Conservation (phyloP, 2,797 vertebrate genomes). For the Phataginus tricuspis region DNA sequence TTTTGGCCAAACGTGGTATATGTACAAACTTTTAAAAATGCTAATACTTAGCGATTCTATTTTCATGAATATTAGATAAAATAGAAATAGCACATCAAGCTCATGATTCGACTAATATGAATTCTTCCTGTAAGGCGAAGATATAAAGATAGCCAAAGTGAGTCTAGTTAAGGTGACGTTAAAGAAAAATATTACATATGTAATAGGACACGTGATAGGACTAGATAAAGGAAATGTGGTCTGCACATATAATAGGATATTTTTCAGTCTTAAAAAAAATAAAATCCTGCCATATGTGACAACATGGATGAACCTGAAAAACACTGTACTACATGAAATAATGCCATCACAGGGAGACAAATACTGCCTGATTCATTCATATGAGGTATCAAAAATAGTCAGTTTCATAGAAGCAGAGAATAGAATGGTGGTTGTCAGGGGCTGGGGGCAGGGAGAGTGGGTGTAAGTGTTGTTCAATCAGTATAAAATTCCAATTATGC, state of each 20-base stretch:
- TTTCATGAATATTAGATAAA: background rate
- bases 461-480: background rate
- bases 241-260: background rate
- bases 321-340: background rate
- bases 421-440: background rate
- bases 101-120: background rate
- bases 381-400: background rate
- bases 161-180: background rate
- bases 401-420: background rate
- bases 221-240: background rate
- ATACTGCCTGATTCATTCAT: background rate
- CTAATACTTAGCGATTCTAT: background rate
- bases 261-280: background rate
- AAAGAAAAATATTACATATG: background rate
- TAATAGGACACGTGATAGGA: background rate
- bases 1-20: background rate
- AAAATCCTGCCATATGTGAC: background rate
- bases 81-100: background rate
- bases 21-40: background rate
- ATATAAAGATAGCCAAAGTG: background rate
- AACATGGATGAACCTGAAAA: background rate
- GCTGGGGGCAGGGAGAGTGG: background rate
- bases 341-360: background rate
- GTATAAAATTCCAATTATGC: background rate
- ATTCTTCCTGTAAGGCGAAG: constrained; percentile 7